Percentiles rank a stretch among this genome's conserved stretches.
Evolutionary conservation across 2,888 invertebrate species (phyloP).

Genomic region (Latheticus oryzae): DNA sequence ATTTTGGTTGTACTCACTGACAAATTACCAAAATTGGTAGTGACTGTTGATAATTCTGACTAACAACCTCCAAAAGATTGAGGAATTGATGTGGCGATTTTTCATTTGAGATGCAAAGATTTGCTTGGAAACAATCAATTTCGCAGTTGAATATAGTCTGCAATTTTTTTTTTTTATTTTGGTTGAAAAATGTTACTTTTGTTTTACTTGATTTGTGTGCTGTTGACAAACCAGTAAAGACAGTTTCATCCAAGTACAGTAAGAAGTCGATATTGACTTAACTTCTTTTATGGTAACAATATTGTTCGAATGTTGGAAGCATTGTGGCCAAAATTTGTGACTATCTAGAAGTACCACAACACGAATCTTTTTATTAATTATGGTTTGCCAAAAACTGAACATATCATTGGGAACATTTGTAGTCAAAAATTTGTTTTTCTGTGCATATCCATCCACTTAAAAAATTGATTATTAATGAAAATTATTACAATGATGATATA

Average conservation of each 20-base stretch:
- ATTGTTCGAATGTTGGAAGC: no score
- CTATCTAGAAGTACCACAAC: conserved; percentile 2
- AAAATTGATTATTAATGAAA: conserved; percentile 2
- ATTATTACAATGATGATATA: no score
- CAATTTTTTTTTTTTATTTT: neutral
- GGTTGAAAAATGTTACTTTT: neutral
- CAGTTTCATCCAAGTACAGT: neutral
- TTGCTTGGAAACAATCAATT: conserved; percentile 3
- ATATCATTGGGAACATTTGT: conserved; percentile 1
- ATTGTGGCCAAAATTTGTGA: no score
- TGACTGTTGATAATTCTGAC: neutral
- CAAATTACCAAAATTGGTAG: conserved; percentile 9
- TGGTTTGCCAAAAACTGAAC: conserved; percentile 7
- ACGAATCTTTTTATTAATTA: conserved; percentile 2
- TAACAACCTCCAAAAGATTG: conserved; percentile 3
- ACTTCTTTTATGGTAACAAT: conserved; percentile 4
- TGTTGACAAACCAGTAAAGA: neutral
- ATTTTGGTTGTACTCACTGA: conserved; percentile 7
- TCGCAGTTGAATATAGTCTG: no score
- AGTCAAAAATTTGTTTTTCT: conserved; percentile 2
- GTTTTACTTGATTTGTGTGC: neutral
- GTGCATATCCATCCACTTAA: conserved; percentile 13
- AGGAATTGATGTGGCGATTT: neutral
- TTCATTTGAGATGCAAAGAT: neutral
- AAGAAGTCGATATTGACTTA: neutral